phyloP scores from a whole-genome alignment of 2,113 vertebrate species.

The Regulus satrapa region DNA sequence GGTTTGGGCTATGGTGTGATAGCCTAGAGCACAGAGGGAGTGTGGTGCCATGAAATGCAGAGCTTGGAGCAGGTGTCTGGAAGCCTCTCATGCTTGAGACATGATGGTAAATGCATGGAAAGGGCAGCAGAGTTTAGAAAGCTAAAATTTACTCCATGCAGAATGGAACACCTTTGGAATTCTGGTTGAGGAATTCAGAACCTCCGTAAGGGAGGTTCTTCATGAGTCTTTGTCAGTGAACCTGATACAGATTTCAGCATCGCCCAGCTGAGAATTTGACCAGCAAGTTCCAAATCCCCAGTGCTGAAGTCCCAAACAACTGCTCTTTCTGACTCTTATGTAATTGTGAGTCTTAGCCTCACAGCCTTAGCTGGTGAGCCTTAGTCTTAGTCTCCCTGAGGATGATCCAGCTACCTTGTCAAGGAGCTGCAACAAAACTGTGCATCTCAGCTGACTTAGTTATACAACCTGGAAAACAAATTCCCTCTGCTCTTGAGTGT shows the following conservation, averaged over 20 bases:
- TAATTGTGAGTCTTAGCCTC: neutral
- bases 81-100: rapidly evolving
- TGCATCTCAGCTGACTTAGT: neutral
- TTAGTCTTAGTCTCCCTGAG: too few species aligned
- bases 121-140: neutral
- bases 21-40: neutral
- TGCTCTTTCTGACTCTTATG: neutral
- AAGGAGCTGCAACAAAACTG: neutral
- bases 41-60: neutral
- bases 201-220: neutral
- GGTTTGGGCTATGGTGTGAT: neutral
- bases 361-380: too few species aligned
- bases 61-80: neutral
- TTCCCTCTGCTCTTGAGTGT: neutral
- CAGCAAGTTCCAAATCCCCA: neutral
- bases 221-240: neutral
- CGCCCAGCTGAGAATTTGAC: neutral
- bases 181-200: neutral
- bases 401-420: neutral
- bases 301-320: neutral
- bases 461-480: neutral
- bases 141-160: neutral
- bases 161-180: neutral
- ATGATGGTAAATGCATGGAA: rapidly evolving
- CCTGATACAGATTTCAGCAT: neutral